Evolutionary conservation across 2,797 vertebrate genomes (phyloP).

Genomic region (Muscicapa comitata): DNA sequence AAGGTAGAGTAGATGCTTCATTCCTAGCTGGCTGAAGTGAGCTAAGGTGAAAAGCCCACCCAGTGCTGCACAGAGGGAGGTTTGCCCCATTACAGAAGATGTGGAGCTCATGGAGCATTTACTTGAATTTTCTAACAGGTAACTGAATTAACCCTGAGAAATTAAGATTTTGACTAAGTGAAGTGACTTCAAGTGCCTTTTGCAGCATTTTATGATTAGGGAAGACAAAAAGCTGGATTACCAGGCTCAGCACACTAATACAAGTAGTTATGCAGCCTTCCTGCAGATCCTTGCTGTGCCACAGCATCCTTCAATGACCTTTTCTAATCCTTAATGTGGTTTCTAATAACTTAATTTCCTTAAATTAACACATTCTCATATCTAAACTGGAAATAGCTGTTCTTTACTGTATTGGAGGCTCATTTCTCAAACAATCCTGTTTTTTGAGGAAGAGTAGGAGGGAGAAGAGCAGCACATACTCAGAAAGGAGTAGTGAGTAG

Average conservation of each 20-base stretch:
- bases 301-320: accelerated
- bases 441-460: neutral
- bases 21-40: neutral
- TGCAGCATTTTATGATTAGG: neutral
- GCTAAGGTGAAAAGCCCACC: neutral
- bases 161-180: neutral
- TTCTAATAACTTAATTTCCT: neutral
- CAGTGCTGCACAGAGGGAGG: neutral
- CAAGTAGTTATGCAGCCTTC: neutral
- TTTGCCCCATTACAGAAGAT: neutral
- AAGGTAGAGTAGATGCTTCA: neutral
- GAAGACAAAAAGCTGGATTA: neutral
- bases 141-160: neutral
- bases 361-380: neutral
- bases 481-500: neutral
- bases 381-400: neutral
- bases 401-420: neutral
- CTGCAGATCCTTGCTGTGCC: neutral
- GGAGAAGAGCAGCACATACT: neutral
- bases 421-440: neutral
- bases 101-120: neutral
- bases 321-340: neutral
- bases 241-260: neutral
- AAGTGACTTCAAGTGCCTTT: neutral
- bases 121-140: neutral